These are phyloP conservation scores for Willowsia nigromaculata DNA, from an alignment of 2,888 invertebrate species.

Conservation along the genomic window DNA sequence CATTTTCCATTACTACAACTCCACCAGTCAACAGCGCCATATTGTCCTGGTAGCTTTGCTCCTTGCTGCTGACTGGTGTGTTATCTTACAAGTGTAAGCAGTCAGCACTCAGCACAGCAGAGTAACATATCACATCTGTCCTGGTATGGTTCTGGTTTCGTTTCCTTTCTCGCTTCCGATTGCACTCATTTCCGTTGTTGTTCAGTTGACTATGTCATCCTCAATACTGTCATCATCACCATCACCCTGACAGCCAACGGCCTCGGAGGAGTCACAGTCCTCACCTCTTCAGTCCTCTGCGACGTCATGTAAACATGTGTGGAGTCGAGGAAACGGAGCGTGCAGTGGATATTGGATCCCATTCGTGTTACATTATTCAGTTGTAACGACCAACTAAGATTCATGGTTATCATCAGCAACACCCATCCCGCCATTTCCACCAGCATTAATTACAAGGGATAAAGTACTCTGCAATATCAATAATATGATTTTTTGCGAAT, in stretches of 20 bases:
- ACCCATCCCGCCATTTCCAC: neutral
- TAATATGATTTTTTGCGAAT: too few species aligned
- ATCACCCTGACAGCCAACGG: neutral
- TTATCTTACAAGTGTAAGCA: neutral
- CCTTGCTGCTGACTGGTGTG: neutral
- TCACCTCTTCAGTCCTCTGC: neutral
- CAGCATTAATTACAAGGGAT: neutral
- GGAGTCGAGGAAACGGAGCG: neutral
- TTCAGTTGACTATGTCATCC: constrained; percentile 21
- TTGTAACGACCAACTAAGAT: neutral
- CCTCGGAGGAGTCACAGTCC: neutral
- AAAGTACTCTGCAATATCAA: neutral
- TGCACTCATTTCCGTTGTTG: constrained; percentile 39
- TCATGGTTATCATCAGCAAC: neutral
- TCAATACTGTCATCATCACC: neutral
- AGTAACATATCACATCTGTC: constrained; percentile 1
- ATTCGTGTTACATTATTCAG: neutral
- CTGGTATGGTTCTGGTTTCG: constrained; percentile 11
- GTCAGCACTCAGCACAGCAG: neutral
- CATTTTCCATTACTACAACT: constrained; percentile 17
- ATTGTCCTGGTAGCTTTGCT: neutral
- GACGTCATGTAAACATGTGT: neutral
- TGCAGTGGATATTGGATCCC: neutral
- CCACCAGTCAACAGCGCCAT: neutral
- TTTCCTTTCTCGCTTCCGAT: constrained; percentile 25